A percentile compares a stretch with the other conserved stretches of the same genome.
Evolutionary conservation across 2,797 vertebrate species (phyloP).

Genomic region (Rhynchotus rufescens): DNA sequence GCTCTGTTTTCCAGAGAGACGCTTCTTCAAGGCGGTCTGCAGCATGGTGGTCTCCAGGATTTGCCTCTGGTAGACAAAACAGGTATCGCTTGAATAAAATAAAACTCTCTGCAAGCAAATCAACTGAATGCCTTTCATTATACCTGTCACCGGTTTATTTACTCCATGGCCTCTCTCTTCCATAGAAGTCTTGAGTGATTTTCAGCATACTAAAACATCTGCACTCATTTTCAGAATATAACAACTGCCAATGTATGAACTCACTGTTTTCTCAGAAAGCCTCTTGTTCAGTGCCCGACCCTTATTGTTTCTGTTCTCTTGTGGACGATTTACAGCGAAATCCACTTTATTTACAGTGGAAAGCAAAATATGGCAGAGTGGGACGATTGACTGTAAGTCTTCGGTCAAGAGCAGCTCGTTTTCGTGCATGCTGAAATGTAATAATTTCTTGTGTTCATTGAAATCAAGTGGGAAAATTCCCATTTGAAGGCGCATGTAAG

Average conservation of each 20-base stretch:
- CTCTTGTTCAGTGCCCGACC: constrained; percentile 34
- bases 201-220: constrained; percentile 61
- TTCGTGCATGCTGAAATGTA: neutral
- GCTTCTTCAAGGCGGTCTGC: neutral
- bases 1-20: neutral
- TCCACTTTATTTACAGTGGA: constrained; percentile 47
- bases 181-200: constrained; percentile 54
- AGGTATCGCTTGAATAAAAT: constrained; percentile 30
- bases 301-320: constrained; percentile 63
- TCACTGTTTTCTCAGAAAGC: constrained; percentile 50
- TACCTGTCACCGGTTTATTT: constrained; percentile 69
- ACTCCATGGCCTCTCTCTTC: constrained; percentile 39
- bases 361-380: constrained; percentile 47
- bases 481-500: neutral
- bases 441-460: neutral
- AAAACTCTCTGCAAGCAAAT: constrained; percentile 20
- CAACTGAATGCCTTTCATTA: constrained; percentile 44
- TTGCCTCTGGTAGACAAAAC: constrained; percentile 49
- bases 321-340: constrained; percentile 53
- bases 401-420: constrained; percentile 44
- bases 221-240: constrained; percentile 58
- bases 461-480: neutral
- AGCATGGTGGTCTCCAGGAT: neutral
- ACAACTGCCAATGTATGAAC: constrained; percentile 52
- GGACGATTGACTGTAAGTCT: constrained; percentile 20